Evolutionary conservation across 2,797 vertebrate species (phyloP).

Genomic region (Ptychadena robeensis): DNA sequence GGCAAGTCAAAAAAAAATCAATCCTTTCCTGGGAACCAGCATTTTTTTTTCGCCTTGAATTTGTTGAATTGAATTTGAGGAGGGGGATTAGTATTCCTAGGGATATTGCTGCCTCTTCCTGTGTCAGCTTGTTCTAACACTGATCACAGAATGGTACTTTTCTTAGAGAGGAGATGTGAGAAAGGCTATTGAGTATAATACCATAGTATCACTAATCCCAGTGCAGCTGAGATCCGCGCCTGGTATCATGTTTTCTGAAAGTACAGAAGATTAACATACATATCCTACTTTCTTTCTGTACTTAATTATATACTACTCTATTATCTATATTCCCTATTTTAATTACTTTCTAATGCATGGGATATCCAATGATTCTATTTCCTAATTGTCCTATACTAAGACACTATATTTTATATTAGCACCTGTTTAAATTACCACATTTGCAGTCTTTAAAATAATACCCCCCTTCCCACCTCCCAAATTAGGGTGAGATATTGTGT

Average conservation of each 20-base stretch:
- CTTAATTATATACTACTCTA: no score
- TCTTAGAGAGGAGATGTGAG: constrained; percentile 40
- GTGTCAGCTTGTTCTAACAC: constrained; percentile 47
- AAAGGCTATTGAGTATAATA: constrained; percentile 45
- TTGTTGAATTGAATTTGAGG: constrained; percentile 15
- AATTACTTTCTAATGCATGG: no score
- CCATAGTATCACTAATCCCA: constrained; percentile 36
- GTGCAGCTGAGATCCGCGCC: constrained; percentile 41
- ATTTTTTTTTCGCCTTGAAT: constrained; percentile 30
- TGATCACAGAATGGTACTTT: constrained; percentile 48
- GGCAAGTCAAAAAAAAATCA: constrained; percentile 36
- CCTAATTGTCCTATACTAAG: no score
- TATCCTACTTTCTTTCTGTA: background rate
- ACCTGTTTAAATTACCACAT: no score
- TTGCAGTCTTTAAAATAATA: no score
- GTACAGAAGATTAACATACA: background rate
- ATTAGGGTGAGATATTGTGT: no score
- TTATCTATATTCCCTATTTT: no score
- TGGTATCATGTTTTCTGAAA: background rate
- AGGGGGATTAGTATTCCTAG: constrained; percentile 12
- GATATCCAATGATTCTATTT: no score
- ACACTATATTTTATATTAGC: no score
- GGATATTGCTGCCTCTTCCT: constrained; percentile 47
- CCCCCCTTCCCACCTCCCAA: no score
- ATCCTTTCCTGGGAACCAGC: constrained; percentile 29